A percentile compares a stretch with the other conserved stretches of the same genome.
These are phyloP conservation scores for Cuniculus paca DNA, from an alignment of 2,797 vertebrate genomes.

Conservation along the genomic window DNA sequence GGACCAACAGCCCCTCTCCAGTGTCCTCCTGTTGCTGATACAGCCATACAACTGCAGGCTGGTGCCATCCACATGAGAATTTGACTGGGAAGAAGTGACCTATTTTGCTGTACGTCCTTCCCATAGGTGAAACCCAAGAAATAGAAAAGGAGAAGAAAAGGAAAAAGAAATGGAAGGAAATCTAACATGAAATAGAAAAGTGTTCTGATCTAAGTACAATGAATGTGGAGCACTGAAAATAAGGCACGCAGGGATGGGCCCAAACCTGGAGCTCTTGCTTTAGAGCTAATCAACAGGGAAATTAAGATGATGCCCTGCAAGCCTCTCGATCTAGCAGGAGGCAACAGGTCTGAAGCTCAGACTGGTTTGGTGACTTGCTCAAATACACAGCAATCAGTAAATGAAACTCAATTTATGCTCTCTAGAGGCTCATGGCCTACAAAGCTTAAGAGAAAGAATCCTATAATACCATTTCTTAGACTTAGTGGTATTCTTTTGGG, in stretches of 20 bases:
- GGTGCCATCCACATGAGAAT: not conserved
- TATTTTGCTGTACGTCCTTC: not conserved
- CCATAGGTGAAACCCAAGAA: not conserved
- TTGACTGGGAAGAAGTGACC: not conserved
- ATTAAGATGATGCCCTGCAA: accelerated
- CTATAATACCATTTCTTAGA: not conserved
- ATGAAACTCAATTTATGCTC: not conserved
- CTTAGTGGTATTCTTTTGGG: not conserved
- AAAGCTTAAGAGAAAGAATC: not conserved
- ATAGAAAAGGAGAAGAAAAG: not conserved
- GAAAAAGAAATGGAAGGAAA: not conserved
- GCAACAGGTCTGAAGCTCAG: not conserved
- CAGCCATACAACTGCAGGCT: not conserved
- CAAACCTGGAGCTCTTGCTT: not conserved
- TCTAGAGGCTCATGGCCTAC: not conserved
- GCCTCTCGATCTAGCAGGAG: not conserved
- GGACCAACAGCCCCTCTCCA: not conserved
- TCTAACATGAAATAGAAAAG: not conserved
- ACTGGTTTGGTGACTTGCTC: not conserved
- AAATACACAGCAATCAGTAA: not conserved
- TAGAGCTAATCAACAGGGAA: not conserved
- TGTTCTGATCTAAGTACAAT: not conserved
- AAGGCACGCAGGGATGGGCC: not conserved
- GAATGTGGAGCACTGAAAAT: not conserved
- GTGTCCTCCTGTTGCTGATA: constrained; percentile 37